Evolutionary conservation across 1,140 invertebrate species (phyloP), one percentile per base, ranked within the genome.

Genomic region (Tachypleus tridentatus): DNA sequence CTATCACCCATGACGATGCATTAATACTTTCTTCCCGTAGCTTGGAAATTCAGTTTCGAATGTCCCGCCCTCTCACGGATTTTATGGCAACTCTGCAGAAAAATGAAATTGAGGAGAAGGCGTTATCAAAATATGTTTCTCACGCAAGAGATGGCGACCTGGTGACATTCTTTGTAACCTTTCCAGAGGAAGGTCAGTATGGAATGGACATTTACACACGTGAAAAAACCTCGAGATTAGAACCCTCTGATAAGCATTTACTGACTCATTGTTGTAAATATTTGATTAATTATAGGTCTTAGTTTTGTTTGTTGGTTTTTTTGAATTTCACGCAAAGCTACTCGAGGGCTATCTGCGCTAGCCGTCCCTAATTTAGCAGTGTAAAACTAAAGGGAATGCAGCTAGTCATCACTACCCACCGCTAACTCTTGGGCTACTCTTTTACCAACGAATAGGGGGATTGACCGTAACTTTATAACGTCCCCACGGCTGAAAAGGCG

Each of bases 261-360:
- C 82, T 98, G 59, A 97, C 96, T 6, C 96, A 99, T 76, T 97
- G 95, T 77, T 98, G 95, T 84, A 98, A 99, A 82, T 99, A 98
- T 80, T 84, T 97, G 74, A 93, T 97, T 70, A 98, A 97, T 57
- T 29, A 29, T 29, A 29, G 29, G 29, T 2, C 29, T 29, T 29
- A 29, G 29, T 29, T 29, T 29, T 29, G 2, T 29, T 0, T 29
- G 29, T 29, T 29, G 29, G 29, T 29, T 29, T 29, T 29, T 29
- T 29, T 29, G 29, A 29, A 29, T 29, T 29, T 29, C 29, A 29
- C 29, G 29, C 29, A 29, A 29, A 29, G 29, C 29, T 29, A 29
- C 29, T 29, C 29, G 29, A 29, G 29, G 29, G 29, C 29, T 29
- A 29, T 29, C 29, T 29, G 29, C 29, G 29, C 29, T 29, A 29